Evolutionary conservation across 2,797 vertebrate genomes (phyloP).

Genomic region (Erithacus rubecula): DNA sequence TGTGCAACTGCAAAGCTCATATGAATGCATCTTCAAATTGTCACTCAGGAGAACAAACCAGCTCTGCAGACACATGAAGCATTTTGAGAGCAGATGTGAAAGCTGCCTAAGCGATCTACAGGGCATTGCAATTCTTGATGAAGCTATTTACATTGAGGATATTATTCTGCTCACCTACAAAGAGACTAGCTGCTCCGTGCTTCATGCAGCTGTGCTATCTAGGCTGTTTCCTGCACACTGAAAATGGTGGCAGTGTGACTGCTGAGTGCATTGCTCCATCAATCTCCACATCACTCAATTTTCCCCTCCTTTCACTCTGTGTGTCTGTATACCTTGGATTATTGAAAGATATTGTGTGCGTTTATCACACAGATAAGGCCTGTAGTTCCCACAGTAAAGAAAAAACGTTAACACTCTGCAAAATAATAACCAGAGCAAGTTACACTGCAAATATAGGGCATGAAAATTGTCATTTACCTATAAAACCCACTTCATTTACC

Average conservation of each 20-base stretch:
- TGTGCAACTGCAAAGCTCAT: background rate
- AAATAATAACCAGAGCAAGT: background rate
- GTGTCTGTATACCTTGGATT: background rate
- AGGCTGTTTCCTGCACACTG: background rate
- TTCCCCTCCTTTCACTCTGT: background rate
- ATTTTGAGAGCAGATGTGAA: background rate
- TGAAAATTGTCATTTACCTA: background rate
- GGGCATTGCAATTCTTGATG: background rate
- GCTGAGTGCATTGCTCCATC: background rate
- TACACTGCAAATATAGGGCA: accelerated
- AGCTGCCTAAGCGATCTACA: background rate
- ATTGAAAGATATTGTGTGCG: background rate
- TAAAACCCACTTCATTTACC: background rate
- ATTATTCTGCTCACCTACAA: background rate
- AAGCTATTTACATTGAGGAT: background rate
- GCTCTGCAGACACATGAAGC: background rate
- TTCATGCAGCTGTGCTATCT: background rate
- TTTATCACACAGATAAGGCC: background rate
- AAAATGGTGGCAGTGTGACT: background rate
- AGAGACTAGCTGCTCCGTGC: background rate
- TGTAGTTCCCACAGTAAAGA: background rate
- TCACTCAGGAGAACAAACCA: background rate
- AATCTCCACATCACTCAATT: accelerated
- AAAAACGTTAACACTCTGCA: background rate
- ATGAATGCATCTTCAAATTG: background rate